phyloP scores from a whole-genome alignment of 2,797 vertebrate species.

The Enteromius fasciolatus region DNA sequence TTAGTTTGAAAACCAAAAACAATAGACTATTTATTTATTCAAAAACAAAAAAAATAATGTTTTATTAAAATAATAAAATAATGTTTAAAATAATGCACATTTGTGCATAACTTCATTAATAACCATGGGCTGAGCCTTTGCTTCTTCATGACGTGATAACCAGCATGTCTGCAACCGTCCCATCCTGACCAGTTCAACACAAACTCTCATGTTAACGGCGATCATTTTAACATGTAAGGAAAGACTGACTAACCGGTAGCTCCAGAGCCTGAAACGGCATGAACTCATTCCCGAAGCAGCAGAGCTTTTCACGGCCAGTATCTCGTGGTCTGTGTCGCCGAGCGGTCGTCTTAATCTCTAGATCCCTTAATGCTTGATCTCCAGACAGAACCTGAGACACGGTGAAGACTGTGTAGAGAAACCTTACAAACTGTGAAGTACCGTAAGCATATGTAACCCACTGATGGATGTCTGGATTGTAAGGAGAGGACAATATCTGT shows the following conservation, averaged over 20 bases:
- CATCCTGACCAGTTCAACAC: not conserved
- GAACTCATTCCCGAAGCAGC: conserved; percentile 49
- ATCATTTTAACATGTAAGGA: not conserved
- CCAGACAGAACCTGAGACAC: conserved; percentile 25
- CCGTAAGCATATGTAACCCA: not conserved
- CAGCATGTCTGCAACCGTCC: not conserved
- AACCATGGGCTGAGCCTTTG: not conserved
- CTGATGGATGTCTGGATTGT: not conserved
- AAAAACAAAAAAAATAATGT: not conserved
- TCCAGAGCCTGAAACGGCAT: conserved; percentile 62
- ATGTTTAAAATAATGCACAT: too few relatives aligned
- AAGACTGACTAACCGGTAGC: conserved; percentile 54
- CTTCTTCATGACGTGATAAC: not conserved
- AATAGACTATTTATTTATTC: not conserved
- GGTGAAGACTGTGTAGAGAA: not conserved
- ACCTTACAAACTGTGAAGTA: not conserved
- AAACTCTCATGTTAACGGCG: not conserved
- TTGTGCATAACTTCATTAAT: not conserved
- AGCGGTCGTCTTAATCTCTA: conserved; percentile 36
- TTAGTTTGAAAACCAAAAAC: not conserved
- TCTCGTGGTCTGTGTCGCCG: conserved; percentile 51
- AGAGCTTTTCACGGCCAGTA: conserved; percentile 46
- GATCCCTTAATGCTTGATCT: conserved; percentile 55
- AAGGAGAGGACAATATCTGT: not conserved
- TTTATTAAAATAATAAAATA: too few relatives aligned